These are phyloP conservation scores for Brenthis ino DNA, from an alignment of 2,888 invertebrate genomes.

Conservation along the genomic window DNA sequence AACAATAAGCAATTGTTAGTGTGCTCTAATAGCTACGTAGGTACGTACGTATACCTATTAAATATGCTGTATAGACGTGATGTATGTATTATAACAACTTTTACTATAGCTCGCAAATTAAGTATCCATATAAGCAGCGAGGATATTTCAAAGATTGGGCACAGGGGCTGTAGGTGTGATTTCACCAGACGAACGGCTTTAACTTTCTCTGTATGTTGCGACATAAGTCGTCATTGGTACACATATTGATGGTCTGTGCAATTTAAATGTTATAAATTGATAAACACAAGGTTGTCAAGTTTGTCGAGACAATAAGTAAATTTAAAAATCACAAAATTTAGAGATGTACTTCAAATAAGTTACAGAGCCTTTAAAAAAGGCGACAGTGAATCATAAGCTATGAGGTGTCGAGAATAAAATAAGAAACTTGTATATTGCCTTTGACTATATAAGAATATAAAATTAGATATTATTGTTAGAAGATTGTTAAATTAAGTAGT, in stretches of 20 bases:
- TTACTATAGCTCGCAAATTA: constrained; percentile 56
- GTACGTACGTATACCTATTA: not conserved
- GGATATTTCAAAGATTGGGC: constrained; percentile 70
- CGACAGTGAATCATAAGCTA: constrained; percentile 60
- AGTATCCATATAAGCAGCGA: constrained; percentile 61
- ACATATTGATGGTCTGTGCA: constrained; percentile 51
- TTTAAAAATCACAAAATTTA: not conserved
- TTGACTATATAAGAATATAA: constrained; percentile 32
- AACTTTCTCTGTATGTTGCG: constrained; percentile 76
- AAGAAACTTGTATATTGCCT: constrained; percentile 66
- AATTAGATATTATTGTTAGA: constrained; percentile 18
- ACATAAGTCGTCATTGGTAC: constrained; percentile 44
- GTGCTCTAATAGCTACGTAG: no score
- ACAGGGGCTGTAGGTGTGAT: constrained; percentile 75
- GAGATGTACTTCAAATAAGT: constrained; percentile 27
- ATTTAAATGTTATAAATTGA: constrained; percentile 70
- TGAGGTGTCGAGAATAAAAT: constrained; percentile 62
- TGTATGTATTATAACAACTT: constrained; percentile 59
- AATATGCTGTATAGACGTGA: not conserved
- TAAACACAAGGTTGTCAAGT: constrained; percentile 61
- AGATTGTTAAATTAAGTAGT: constrained; percentile 17
- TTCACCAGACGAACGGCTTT: constrained; percentile 67
- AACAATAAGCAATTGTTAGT: constrained; percentile 1
- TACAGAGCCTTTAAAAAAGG: constrained; percentile 49
- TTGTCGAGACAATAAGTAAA: not conserved